Base-by-base conservation (phyloP, 2,888 invertebrate species). In the Seira ritae region DNA sequence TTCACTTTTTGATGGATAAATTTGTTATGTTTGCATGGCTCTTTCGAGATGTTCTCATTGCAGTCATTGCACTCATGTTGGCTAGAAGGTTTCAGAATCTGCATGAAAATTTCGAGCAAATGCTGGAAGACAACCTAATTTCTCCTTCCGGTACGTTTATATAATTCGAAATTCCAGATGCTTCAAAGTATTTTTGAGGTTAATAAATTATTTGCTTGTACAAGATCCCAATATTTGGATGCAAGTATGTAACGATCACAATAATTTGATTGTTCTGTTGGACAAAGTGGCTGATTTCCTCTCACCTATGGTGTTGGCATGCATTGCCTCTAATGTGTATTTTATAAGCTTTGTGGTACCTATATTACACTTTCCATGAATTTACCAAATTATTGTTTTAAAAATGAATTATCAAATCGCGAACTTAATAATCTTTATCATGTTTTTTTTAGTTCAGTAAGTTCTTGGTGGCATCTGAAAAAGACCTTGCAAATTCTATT, bases 301-400 rank as follows among this genome's bases (percentile, higher is more conserved):
- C 6, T 85, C 85, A 4, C 87, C 87, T 0, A 8, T 87, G 0
- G 69, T 87, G 15, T 85, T 87, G 24, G 68, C 24, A 0, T 81
- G 84, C 1, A 85, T 69, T 69, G 82, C 84, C 0, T 80, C 85
- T 0, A 87, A 87, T 37, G 76, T 85, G 17, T 87, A 79, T 71
- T 87, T 81, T 22, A 80, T 87, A n/a, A 85, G 87, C 60, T 50
- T 87, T 15, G 84, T 85, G n/a, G n/a, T n/a, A n/a, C n/a, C n/a
- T n/a, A n/a, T n/a, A n/a, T n/a, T n/a, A n/a, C n/a, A n/a, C n/a
- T n/a, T 50, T 50, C 50, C 50, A 50, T 50, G n/a, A n/a, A n/a
- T n/a, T n/a, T n/a, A n/a, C n/a, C n/a, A n/a, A n/a, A n/a, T n/a
- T n/a, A n/a, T n/a, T n/a, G n/a, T n/a, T n/a, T n/a, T n/a, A n/a